phyloP scores from a whole-genome alignment of 2,888 invertebrate species.

The Allolobophora icterica region DNA sequence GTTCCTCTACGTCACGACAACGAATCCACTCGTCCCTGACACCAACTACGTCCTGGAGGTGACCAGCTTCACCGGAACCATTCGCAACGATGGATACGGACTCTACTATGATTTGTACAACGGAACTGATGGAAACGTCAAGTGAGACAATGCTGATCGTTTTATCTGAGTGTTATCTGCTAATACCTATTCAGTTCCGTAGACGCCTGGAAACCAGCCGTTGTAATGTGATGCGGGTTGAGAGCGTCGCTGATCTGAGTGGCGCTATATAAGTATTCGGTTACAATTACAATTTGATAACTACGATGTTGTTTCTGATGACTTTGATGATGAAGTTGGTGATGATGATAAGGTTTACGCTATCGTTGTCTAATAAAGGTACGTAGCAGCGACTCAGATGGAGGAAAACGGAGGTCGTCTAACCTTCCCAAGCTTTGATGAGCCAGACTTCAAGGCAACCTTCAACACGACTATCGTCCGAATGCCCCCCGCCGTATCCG shows the following conservation, averaged over 20 bases:
- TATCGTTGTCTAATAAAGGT: constrained; percentile 28
- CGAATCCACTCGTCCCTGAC: constrained; percentile 21
- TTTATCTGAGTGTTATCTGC: no score
- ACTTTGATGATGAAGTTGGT: background rate
- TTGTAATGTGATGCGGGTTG: no score
- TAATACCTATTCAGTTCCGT: no score
- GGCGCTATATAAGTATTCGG: no score
- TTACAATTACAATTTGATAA: no score
- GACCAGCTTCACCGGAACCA: constrained; percentile 33
- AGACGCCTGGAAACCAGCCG: no score
- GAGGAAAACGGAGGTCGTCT: constrained; percentile 36
- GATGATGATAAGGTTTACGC: background rate
- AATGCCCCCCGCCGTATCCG: background rate
- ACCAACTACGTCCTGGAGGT: constrained; percentile 32
- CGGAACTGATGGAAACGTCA: constrained; percentile 2
- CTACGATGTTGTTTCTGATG: background rate
- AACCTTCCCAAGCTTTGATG: constrained; percentile 43
- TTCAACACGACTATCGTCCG: constrained; percentile 37
- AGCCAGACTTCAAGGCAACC: constrained; percentile 45
- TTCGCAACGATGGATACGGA: constrained; percentile 31
- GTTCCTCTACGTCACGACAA: constrained; percentile 2
- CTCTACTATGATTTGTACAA: constrained; percentile 40
- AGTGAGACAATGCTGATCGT: background rate
- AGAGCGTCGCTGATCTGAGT: no score
- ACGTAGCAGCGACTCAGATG: constrained; percentile 41